These are phyloP conservation scores for Eurystomus gularis DNA, from an alignment of 2,113 vertebrate genomes.

Conservation along the genomic window DNA sequence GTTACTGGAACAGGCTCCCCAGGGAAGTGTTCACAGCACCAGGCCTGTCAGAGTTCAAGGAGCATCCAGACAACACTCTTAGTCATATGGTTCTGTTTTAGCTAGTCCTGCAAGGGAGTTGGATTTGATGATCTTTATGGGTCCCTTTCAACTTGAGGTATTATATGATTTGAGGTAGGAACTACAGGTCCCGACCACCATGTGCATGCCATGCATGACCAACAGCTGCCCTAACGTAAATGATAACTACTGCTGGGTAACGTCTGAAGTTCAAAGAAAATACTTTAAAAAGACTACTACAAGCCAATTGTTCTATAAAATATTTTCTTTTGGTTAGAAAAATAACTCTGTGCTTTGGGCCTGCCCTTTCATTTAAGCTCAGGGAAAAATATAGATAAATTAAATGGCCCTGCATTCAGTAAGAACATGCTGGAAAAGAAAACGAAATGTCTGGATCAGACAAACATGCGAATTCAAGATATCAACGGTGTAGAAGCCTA, in stretches of 20 bases:
- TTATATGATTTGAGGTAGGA: not conserved
- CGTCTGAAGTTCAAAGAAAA: not conserved
- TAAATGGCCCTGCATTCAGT: not conserved
- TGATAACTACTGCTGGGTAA: not conserved
- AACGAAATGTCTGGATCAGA: not conserved
- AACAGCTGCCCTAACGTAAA: not conserved
- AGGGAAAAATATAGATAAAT: not conserved
- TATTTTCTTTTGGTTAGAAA: not conserved
- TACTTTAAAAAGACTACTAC: not conserved
- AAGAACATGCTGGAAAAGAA: not conserved
- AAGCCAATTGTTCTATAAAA: not conserved
- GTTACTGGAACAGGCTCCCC: not conserved
- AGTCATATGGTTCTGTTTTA: not conserved
- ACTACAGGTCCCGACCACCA: not conserved
- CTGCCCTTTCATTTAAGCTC: not conserved
- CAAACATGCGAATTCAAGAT: not conserved
- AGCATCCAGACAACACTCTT: rapidly evolving
- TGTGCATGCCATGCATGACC: no score
- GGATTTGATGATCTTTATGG: not conserved
- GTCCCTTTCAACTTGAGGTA: not conserved
- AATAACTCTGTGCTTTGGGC: not conserved
- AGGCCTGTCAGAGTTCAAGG: not conserved
- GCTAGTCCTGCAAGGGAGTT: not conserved
- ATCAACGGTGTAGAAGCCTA: not conserved
- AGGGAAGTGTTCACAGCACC: not conserved